These are phyloP conservation scores for Caerostris darwini DNA, from an alignment of 1,140 invertebrate genomes.

Conservation along the genomic window DNA sequence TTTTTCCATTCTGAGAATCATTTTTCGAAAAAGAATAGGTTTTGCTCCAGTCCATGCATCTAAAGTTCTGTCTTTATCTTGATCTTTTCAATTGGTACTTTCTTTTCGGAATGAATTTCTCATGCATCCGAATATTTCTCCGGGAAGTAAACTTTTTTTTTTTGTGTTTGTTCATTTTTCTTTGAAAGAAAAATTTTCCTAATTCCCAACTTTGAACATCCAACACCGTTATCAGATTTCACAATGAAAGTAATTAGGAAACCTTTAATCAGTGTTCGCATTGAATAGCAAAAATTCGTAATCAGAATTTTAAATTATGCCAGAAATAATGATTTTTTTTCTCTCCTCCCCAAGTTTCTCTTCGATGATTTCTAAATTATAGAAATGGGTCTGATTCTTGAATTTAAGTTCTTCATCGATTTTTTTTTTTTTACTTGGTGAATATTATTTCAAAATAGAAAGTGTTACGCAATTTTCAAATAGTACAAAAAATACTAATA, in stretches of 20 bases:
- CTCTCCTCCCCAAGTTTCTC: no score
- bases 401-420: no score
- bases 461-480: no score
- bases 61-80: conserved; percentile 17
- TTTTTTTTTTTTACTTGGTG: no score
- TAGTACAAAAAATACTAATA: no score
- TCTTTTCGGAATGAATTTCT: not conserved
- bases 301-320: not conserved
- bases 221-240: not conserved
- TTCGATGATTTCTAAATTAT: no score
- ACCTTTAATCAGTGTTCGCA: no score
- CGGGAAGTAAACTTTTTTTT: not conserved
- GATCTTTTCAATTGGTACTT: conserved; percentile 13
- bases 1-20: not conserved
- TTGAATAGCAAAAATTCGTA: not conserved
- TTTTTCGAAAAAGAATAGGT: not conserved
- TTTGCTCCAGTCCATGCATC: not conserved
- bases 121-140: not conserved
- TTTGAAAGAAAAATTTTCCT: not conserved
- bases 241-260: no score
- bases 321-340: not conserved
- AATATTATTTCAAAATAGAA: no score
- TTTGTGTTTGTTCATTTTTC: not conserved
- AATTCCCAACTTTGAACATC: not conserved
- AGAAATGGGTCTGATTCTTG: no score